These are phyloP conservation scores for Campodea augens DNA, from an alignment of 1,140 invertebrate genomes.

Conservation along the genomic window DNA sequence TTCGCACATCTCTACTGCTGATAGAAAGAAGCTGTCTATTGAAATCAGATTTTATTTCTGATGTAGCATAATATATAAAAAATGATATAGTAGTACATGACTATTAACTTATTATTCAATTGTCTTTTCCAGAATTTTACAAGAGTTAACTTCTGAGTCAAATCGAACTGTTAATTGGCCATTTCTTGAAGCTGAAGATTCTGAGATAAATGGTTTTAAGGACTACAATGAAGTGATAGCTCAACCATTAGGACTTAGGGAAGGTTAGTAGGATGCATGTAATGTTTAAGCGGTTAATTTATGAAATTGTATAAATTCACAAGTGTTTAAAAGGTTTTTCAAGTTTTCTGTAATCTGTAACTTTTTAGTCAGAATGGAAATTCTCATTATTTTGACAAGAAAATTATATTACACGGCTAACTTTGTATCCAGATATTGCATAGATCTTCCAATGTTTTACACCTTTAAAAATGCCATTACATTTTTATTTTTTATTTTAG, in stretches of 20 bases:
- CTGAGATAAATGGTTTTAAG: constrained; percentile 16
- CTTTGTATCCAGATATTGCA: no score
- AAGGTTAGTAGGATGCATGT: constrained; percentile 21
- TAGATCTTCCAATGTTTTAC: no score
- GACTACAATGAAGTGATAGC: constrained; percentile 25
- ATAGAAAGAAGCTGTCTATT: no score
- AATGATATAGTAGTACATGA: no score
- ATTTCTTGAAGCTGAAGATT: constrained; percentile 23
- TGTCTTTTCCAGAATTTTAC: constrained; percentile 20
- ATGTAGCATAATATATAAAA: no score
- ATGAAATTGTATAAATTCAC: background rate
- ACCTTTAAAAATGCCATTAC: no score
- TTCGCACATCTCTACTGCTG: no score
- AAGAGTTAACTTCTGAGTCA: constrained; percentile 22
- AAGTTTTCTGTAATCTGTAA: constrained; percentile 1
- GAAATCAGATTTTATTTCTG: no score
- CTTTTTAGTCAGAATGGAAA: constrained; percentile 1
- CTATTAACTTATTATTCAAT: no score
- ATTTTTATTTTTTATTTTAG: no score
- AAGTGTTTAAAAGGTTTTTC: constrained; percentile 3
- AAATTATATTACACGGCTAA: constrained; percentile 5
- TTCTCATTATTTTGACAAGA: background rate
- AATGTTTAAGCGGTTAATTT: no score
- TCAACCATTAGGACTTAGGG: constrained; percentile 26
- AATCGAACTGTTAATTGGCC: constrained; percentile 22